Conservation (phyloP, 2,797 vertebrate species). For the Remorina albescens region DNA sequence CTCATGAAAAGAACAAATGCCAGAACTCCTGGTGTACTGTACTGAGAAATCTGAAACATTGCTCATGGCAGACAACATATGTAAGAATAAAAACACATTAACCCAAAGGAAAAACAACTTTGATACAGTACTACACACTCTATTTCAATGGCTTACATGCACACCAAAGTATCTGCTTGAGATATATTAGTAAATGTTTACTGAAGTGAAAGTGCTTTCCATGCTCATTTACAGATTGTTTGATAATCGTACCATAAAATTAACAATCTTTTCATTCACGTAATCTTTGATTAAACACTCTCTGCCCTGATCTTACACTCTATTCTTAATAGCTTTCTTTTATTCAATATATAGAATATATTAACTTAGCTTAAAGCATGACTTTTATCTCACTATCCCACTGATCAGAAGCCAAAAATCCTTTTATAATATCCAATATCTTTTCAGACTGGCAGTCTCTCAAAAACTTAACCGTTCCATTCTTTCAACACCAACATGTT, state of each 20-base stretch:
- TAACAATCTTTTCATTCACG: conserved; percentile 45
- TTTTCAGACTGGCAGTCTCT: conserved; percentile 12
- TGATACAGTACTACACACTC: conserved; percentile 62
- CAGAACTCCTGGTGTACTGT: conserved; percentile 55
- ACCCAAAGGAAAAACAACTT: conserved; percentile 52
- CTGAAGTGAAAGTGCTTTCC: conserved; percentile 64
- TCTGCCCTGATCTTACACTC: conserved; percentile 30
- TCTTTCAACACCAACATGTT: conserved; percentile 11
- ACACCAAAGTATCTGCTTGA: conserved; percentile 56
- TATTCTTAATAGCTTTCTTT: conserved; percentile 34
- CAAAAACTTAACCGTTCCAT: not conserved
- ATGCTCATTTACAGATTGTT: conserved; percentile 55
- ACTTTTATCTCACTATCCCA: conserved; percentile 15
- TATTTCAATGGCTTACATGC: conserved; percentile 68
- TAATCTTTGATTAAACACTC: conserved; percentile 47
- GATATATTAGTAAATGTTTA: conserved; percentile 61
- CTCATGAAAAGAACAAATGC: conserved; percentile 59
- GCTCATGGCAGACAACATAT: conserved; percentile 70
- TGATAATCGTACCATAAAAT: conserved; percentile 51
- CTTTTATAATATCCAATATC: conserved; percentile 19
- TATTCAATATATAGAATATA: conserved; percentile 44
- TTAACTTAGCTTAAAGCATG: conserved; percentile 14
- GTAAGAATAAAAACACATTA: conserved; percentile 54
- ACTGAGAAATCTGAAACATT: conserved; percentile 52
- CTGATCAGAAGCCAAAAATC: conserved; percentile 45